Conservation (phyloP, 2,888 invertebrate species). For the Hyposoter dolosus region DNA sequence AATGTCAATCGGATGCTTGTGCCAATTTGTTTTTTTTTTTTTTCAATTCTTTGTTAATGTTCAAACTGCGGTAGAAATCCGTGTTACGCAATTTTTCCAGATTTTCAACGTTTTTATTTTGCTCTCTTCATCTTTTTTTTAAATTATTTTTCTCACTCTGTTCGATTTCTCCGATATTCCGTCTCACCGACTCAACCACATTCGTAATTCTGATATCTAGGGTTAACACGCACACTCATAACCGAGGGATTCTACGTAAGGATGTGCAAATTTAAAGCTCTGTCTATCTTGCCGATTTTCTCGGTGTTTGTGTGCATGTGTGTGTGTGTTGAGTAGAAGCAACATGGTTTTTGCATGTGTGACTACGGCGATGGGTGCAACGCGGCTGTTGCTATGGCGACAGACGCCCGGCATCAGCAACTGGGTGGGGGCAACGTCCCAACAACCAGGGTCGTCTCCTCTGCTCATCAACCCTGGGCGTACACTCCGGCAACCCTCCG, state of each 20-base stretch:
- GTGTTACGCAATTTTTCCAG: neutral
- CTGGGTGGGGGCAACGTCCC: conserved; percentile 85
- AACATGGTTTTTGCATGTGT: conserved; percentile 69
- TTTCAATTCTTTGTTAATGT: neutral
- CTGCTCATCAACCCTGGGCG: conserved; percentile 74
- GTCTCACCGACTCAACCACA: conserved; percentile 7
- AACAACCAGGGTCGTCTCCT: conserved; percentile 82
- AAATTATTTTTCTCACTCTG: neutral
- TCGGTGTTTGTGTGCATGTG: neutral
- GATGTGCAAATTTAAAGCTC: conserved; percentile 18
- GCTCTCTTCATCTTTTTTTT: neutral
- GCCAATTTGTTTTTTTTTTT: conserved; percentile 16
- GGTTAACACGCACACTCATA: neutral
- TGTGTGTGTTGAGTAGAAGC: conserved; percentile 28
- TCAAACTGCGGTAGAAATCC: neutral
- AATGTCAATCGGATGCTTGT: neutral
- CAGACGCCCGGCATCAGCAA: conserved; percentile 84
- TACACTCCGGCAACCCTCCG: conserved; percentile 53
- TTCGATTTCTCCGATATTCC: conserved; percentile 25
- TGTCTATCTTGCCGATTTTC: conserved; percentile 5
- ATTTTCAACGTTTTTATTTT: neutral
- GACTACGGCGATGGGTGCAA: conserved; percentile 81
- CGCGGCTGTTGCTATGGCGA: conserved; percentile 85
- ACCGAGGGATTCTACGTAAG: conserved; percentile 7
- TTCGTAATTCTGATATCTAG: neutral